A percentile compares a stretch with the other conserved stretches of the same genome.
These are phyloP conservation scores for Hormaphis cornu DNA, from an alignment of 1,140 invertebrate species.

Conservation along the genomic window DNA sequence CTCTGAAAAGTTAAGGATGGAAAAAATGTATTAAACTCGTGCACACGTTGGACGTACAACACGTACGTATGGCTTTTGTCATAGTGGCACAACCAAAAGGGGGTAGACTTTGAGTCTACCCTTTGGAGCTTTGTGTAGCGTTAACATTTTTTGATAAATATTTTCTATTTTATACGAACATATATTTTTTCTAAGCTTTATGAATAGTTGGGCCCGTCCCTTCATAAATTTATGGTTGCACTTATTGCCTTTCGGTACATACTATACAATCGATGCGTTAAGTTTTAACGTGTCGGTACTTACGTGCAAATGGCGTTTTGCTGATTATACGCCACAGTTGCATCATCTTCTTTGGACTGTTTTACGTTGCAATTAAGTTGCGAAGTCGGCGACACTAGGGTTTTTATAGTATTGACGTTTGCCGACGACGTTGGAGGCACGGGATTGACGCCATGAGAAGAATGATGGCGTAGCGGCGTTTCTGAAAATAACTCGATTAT, in stretches of 20 bases:
- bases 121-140: too few species aligned
- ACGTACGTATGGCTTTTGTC: too few species aligned
- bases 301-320: constrained; percentile 13
- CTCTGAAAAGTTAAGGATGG: background rate
- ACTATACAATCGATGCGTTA: background rate
- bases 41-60: too few species aligned
- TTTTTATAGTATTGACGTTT: background rate
- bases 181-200: too few species aligned
- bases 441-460: background rate
- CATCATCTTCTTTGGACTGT: background rate
- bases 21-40: background rate
- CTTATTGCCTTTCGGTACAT: background rate
- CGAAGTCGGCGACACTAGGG: background rate
- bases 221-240: too few species aligned
- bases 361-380: background rate
- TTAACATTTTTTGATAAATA: too few species aligned
- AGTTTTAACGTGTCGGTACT: background rate
- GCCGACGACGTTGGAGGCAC: background rate
- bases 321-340: background rate
- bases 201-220: too few species aligned
- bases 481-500: background rate
- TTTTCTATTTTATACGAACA: too few species aligned
- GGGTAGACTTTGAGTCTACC: too few species aligned
- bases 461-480: background rate
- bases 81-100: too few species aligned